Conservation (phyloP, 2,888 invertebrate genomes). For the Drosophila basisetae region DNA sequence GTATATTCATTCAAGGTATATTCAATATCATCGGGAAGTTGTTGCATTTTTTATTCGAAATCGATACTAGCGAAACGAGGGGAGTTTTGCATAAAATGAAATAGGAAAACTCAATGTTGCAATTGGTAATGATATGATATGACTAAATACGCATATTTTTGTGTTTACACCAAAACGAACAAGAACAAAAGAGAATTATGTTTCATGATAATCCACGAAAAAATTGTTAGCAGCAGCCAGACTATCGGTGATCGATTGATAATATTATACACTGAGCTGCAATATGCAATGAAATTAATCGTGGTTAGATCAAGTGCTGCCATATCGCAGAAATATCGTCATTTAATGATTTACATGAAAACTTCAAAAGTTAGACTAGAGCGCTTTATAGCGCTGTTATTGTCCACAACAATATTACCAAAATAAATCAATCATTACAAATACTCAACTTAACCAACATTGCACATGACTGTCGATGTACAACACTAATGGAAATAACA, state of each 20-base stretch:
- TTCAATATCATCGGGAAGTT: not conserved
- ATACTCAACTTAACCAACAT: constrained; percentile 1
- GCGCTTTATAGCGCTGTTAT: not conserved
- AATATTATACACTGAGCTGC: not conserved
- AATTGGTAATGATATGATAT: constrained; percentile 53
- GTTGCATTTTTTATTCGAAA: not conserved
- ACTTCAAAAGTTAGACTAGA: not conserved
- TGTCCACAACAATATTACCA: not conserved
- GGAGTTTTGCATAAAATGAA: not conserved
- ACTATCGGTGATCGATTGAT: not conserved
- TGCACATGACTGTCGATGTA: not conserved
- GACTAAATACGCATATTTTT: no score
- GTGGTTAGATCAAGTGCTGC: not conserved
- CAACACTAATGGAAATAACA: constrained; percentile 1
- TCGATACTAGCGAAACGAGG: not conserved
- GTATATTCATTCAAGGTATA: not conserved
- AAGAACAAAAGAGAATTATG: no score
- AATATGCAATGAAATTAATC: not conserved
- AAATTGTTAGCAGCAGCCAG: not conserved
- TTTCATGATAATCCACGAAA: not conserved
- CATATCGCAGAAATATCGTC: not conserved
- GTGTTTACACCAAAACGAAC: no score
- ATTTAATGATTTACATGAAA: not conserved
- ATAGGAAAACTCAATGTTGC: constrained; percentile 46
- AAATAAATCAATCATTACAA: not conserved